phyloP scores from a whole-genome alignment of 2,113 vertebrate species.

The Brachyhypopomus gauderio region DNA sequence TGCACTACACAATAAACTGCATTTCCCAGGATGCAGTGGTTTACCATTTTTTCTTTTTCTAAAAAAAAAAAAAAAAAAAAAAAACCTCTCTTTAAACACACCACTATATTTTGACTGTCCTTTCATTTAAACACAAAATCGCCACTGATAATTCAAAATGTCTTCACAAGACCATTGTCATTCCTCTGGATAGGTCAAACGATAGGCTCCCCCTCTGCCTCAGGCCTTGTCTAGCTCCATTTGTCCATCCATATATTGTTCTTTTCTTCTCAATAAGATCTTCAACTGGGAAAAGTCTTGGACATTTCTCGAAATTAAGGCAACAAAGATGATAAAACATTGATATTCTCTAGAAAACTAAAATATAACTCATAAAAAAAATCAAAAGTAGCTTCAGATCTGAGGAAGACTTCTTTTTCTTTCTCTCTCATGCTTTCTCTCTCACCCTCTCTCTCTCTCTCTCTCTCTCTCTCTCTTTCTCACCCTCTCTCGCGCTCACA shows the following conservation, averaged over 20 bases:
- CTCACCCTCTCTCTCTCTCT: conserved; percentile 17
- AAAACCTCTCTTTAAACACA: conserved; percentile 59
- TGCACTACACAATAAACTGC: conserved; percentile 86
- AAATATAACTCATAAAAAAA: conserved; percentile 79
- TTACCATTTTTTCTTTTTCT: conserved; percentile 69
- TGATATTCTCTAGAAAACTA: conserved; percentile 89
- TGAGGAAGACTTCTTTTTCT: conserved; percentile 85
- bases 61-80: conserved; percentile 47
- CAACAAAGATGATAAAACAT: conserved; percentile 97
- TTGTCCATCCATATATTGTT: conserved; percentile 74
- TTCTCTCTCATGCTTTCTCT: conserved; percentile 56
- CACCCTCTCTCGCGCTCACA: conserved; percentile 56
- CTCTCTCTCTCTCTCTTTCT: conserved; percentile 35
- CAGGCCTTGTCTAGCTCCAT: conserved; percentile 71
- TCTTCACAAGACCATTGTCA: conserved; percentile 87
- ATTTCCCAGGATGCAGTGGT: conserved; percentile 85
- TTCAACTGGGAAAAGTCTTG: conserved; percentile 70
- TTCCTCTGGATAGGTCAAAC: conserved; percentile 87
- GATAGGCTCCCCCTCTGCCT: conserved; percentile 69
- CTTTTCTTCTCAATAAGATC: conserved; percentile 70
- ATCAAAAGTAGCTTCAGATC: conserved; percentile 87
- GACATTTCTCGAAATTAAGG: conserved; percentile 98
- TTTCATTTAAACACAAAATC: conserved; percentile 73
- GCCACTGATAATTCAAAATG: conserved; percentile 86
- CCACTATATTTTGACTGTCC: conserved; percentile 84